phyloP scores from a whole-genome alignment of 2,888 invertebrate genomes.

The Lochmaea crataegi region DNA sequence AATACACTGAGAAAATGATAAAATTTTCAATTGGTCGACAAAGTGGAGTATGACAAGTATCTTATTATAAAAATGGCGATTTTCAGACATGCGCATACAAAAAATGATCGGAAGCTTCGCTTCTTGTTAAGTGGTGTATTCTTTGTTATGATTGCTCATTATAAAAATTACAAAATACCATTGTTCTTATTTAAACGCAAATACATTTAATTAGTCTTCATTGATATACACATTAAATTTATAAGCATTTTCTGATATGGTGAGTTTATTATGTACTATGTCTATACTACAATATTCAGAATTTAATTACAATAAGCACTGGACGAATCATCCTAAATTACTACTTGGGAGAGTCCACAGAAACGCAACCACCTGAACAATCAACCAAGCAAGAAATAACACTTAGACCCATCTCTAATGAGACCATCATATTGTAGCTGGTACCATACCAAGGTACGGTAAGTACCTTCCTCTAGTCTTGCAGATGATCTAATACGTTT shows the following conservation, averaged over 20 bases:
- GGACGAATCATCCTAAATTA: slow-evolving; percentile 11
- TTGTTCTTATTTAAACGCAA: no score
- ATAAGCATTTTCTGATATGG: not conserved
- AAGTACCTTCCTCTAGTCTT: slow-evolving; percentile 50
- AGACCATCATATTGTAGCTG: slow-evolving; percentile 41
- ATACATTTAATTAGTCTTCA: no score
- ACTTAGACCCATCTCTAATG: slow-evolving; percentile 26
- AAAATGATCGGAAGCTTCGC: no score
- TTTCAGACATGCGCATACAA: no score
- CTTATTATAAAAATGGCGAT: no score
- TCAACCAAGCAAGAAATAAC: slow-evolving; percentile 21
- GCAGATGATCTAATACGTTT: slow-evolving; percentile 50
- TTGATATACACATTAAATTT: not conserved
- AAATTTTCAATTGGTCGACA: no score
- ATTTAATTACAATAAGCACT: not conserved
- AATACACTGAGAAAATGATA: no score
- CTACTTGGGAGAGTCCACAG: slow-evolving; percentile 13
- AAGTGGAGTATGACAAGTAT: no score
- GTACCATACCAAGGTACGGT: slow-evolving; percentile 49
- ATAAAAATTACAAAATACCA: no score
- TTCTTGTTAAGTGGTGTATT: no score
- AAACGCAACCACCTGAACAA: slow-evolving; percentile 20
- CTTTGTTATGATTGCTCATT: no score
- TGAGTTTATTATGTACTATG: no score
- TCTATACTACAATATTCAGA: not conserved